Evolutionary conservation across 2,888 invertebrate species (phyloP).

Genomic region (Xanthia togata): DNA sequence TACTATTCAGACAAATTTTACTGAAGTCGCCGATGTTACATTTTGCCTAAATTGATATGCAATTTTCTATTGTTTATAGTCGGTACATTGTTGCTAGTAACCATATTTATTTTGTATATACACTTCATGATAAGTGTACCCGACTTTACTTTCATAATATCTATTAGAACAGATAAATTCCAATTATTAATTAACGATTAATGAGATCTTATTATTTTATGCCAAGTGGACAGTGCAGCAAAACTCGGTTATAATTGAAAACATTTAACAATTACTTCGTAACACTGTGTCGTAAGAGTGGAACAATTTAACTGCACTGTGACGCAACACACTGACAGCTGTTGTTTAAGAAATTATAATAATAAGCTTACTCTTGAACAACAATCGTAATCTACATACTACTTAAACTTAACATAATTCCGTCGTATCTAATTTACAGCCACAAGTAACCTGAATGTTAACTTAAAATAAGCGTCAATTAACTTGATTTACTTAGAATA

Average conservation of each 20-base stretch:
- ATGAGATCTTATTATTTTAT: slow-evolving; percentile 79
- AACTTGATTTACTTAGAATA: slow-evolving; percentile 9
- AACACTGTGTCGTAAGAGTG: slow-evolving; percentile 29
- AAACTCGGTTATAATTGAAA: slow-evolving; percentile 46
- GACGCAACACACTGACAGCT: slow-evolving; percentile 52
- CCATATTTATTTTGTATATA: slow-evolving; percentile 47
- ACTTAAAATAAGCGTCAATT: slow-evolving; percentile 14
- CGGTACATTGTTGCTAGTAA: slow-evolving; percentile 51
- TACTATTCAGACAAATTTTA: slow-evolving; percentile 43
- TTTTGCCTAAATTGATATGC: slow-evolving; percentile 64
- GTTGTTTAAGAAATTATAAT: slow-evolving; percentile 50
- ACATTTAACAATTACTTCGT: slow-evolving; percentile 47
- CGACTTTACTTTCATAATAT: slow-evolving; percentile 52
- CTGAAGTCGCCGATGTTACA: slow-evolving; percentile 44
- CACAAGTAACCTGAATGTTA: slow-evolving; percentile 57
- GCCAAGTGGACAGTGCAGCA: slow-evolving; percentile 69
- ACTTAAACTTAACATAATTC: slow-evolving; percentile 67
- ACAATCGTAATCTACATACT: slow-evolving; percentile 65
- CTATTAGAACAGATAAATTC: slow-evolving; percentile 60
- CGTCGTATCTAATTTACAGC: slow-evolving; percentile 48
- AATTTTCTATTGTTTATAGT: slow-evolving; percentile 59
- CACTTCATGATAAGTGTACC: slow-evolving; percentile 42
- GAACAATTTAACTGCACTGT: slow-evolving; percentile 62
- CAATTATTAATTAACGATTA: slow-evolving; percentile 72
- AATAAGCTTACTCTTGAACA: slow-evolving; percentile 60